Evolutionary conservation across 1,140 invertebrate genomes (phyloP).

Genomic region (Papilio polyxenes): DNA sequence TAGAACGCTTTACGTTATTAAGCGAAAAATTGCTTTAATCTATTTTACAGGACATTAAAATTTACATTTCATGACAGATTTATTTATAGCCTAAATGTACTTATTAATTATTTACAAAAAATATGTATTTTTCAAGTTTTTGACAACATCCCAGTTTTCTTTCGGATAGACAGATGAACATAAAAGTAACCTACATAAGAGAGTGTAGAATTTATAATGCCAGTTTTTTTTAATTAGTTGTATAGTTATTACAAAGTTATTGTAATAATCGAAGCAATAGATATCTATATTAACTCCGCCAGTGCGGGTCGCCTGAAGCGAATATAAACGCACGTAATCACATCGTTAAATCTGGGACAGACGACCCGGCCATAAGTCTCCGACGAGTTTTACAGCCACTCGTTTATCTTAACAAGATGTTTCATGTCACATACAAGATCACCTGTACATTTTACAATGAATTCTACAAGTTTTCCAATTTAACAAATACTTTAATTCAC

Average conservation of each 20-base stretch:
- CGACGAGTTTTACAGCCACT: conserved; percentile 33
- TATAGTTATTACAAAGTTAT: no score
- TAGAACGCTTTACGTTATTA: conserved; percentile 43
- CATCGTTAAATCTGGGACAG: conserved; percentile 34
- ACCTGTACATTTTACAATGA: conserved; percentile 5
- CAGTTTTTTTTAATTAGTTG: no score
- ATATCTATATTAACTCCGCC: conserved; percentile 1
- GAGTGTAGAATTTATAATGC: no score
- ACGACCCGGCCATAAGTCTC: conserved; percentile 34
- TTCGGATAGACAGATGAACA: not conserved
- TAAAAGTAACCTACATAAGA: not conserved
- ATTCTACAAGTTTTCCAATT: not conserved
- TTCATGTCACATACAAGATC: conserved; percentile 21
- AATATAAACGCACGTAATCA: conserved; percentile 22
- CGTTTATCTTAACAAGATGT: conserved; percentile 36
- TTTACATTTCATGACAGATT: conserved; percentile 21
- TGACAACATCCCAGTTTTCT: not conserved
- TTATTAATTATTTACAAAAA: not conserved
- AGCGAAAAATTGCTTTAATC: conserved; percentile 30
- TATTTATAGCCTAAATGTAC: not conserved
- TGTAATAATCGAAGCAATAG: conserved; percentile 11
- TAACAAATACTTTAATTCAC: not conserved
- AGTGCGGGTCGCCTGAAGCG: not conserved
- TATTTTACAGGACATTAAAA: conserved; percentile 8
- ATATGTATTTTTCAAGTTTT: not conserved